phyloP scores from a whole-genome alignment of 2,113 vertebrate genomes.

The Crocuta crocuta region DNA sequence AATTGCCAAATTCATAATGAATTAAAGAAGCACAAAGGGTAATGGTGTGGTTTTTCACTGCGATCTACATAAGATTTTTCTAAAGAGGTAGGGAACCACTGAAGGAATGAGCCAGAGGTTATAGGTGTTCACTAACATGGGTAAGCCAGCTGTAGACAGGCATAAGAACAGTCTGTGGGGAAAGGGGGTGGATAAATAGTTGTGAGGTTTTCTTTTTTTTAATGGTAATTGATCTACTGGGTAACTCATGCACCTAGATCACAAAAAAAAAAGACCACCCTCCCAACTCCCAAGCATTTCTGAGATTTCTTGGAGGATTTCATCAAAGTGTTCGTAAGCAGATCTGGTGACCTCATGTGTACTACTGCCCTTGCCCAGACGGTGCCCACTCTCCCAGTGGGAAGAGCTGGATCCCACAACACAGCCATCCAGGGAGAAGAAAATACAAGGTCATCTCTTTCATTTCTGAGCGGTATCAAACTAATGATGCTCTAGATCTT shows the following conservation, averaged over 20 bases:
- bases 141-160: not conserved
- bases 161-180: not conserved
- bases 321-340: not conserved
- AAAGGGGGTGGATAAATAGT: not conserved
- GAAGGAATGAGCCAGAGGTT: conserved; percentile 52
- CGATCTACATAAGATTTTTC: conserved; percentile 40
- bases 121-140: not conserved
- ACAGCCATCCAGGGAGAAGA: not conserved
- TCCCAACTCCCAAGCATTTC: not conserved
- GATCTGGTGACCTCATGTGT: not conserved
- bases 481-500: not conserved
- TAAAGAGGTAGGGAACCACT: conserved; percentile 62
- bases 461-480: not conserved
- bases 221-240: not conserved
- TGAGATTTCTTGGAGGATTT: not conserved
- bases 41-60: conserved; percentile 65
- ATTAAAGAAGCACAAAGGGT: conserved; percentile 58
- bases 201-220: not conserved
- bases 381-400: not conserved
- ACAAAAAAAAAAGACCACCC: not conserved
- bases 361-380: not conserved
- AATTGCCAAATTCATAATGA: conserved; percentile 39
- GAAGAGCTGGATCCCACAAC: not conserved
- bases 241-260: not conserved
- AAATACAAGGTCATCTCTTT: not conserved